A percentile compares a stretch with the other conserved stretches of the same genome.
Conservation (phyloP, 2,113 vertebrate species). For the Enhydra lutris region DNA sequence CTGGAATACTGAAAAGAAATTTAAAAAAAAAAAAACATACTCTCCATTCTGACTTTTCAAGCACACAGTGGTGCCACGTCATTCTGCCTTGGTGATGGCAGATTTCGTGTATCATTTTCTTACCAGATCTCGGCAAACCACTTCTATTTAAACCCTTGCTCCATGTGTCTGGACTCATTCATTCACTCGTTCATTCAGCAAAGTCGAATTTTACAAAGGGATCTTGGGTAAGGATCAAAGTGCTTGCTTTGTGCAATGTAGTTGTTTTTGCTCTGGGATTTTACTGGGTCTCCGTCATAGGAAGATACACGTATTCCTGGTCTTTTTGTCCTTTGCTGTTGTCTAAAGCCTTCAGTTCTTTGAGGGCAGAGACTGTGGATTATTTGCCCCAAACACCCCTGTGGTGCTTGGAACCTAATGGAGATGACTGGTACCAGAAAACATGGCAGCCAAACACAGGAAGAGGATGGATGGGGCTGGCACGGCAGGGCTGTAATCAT, state of each 20-base stretch:
- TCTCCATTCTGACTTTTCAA: background rate
- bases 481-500: rapidly evolving
- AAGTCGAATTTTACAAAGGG: background rate
- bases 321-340: no score
- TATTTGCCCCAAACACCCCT: rapidly evolving
- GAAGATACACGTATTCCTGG: rapidly evolving
- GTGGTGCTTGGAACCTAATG: rapidly evolving
- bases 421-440: rapidly evolving
- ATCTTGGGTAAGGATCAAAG: background rate
- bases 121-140: background rate
- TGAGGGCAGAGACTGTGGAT: rapidly evolving
- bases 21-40: background rate
- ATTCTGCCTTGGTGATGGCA: background rate
- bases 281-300: rapidly evolving
- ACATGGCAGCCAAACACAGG: rapidly evolving
- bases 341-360: rapidly evolving
- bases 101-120: background rate
- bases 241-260: no score
- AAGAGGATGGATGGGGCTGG: rapidly evolving
- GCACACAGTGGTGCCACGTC: rapidly evolving
- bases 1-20: no score
- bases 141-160: background rate
- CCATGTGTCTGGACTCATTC: rapidly evolving
- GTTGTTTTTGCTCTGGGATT: rapidly evolving
- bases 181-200: background rate